phyloP scores from a whole-genome alignment of 1,140 invertebrate species.

The Penaeus indicus region DNA sequence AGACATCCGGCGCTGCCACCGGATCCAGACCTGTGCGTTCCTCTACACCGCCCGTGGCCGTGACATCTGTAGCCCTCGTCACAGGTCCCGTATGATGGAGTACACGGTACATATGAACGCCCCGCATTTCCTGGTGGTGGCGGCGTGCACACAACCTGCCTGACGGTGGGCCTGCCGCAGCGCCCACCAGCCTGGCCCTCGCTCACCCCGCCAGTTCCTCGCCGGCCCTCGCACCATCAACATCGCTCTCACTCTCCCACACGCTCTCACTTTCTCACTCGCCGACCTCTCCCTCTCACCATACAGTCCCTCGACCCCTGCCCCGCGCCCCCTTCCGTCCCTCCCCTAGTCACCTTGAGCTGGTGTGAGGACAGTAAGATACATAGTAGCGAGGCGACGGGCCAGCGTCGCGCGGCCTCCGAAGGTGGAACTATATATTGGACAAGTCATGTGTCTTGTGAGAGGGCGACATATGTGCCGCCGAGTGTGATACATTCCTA shows the following conservation, averaged over 20 bases:
- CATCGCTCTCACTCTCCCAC: conserved; percentile 48
- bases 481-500: too few species aligned
- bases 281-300: conserved; percentile 14
- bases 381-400: too few species aligned
- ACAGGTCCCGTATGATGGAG: background rate
- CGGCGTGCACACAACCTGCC: conserved; percentile 52
- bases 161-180: conserved; percentile 58
- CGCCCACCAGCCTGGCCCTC: conserved; percentile 44
- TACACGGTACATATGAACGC: conserved; percentile 34
- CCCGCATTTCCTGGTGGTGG: conserved; percentile 28
- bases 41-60: background rate
- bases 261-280: conserved; percentile 12
- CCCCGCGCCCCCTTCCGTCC: background rate
- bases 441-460: too few species aligned
- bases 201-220: conserved; percentile 55
- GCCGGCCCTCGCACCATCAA: conserved; percentile 58
- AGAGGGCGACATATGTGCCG: too few species aligned
- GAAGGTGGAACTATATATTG: too few species aligned
- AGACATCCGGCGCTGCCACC: too few species aligned
- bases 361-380: too few species aligned
- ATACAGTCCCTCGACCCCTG: background rate
- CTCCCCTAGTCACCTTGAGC: background rate
- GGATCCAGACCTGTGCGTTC: background rate
- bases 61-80: background rate
- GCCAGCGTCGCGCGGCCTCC: too few species aligned